Base-by-base conservation (phyloP, 1,140 invertebrate species). In the Chrysopa pallens region DNA sequence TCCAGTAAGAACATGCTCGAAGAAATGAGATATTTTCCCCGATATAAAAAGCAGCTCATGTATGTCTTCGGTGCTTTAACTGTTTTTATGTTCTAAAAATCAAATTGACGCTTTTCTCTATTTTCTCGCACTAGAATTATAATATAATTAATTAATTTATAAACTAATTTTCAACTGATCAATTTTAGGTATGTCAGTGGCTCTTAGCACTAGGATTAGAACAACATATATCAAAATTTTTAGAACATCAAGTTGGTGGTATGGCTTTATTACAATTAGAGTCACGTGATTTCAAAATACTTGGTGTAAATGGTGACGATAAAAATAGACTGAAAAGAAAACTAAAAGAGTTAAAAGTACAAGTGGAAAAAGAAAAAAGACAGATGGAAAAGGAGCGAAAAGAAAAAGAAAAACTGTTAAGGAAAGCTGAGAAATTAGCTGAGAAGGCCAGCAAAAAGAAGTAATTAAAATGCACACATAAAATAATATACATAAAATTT, bases 321-420 rank as follows among this genome's bases (percentile, higher is more conserved):
- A 86, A 89, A 48, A 72, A 73, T 43, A 69, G 80, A 44, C 66
- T 93, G 47, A 93, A 93, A 60, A 76, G 87, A 37, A 87, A 87
- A 55, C 70, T 93, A 36, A 92, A 92, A 64, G 87, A 92, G 53
- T 67, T 92, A 31, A 77, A 79, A 52, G 61, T 72, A 13, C 76
- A 77, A 43, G 76, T 76, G 40, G 87, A 91, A 46, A 85, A 85
- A 49, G 83, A 88, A 56, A 71, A 77, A 39, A 73, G 78, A 52
- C 70, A 76, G 46, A 60, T 66, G 51, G 77, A 81, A 50, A 80
- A 80, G 39, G 81, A 88, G 49, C 66, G 81, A 23, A 80, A 82
- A 49, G 80, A 82, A 53, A 76, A 78, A 42, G 82, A 85, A 50
- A 74, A 78, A 52, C 66, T 78, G 54, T 70, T 74, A 54, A 67